Base-by-base conservation (phyloP, 2,888 invertebrate species). In the Meiosimyza decipiens region DNA sequence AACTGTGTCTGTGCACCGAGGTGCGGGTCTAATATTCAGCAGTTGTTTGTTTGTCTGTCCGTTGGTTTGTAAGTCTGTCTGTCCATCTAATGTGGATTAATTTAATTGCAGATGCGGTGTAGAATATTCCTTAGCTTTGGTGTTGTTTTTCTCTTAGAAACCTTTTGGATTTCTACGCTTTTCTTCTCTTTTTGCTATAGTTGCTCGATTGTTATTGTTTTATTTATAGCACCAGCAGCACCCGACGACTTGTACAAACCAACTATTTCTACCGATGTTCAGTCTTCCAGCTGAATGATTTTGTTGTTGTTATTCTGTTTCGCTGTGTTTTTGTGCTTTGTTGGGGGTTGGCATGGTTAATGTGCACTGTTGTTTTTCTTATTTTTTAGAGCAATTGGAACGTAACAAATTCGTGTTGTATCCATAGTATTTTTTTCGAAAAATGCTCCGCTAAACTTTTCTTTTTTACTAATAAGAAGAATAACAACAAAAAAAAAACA, bases 211-310 rank as follows among this genome's bases (percentile, higher is more conserved):
- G 40, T 11, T 67, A 33, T 47, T 18, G 28, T 51, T 65, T 52
- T 16, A 40, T 66, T 50, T 59, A 22, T 18, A 18, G 15, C 16
- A 63, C 22, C 22, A 22, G 22, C 22, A 18, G 15, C 16, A 63
- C 16, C 63, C 16, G 16, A 63, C n/a, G 18, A 55, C 55, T 18
- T 22, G 55, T n/a, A 16, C 18, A 55, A 16, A 15, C 55, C 55
- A 55, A 11, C 51, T 22, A 40, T 50, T 55, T 50, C 49, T 22
- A 49, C 18, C 60, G 33, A 11, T 72, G 72, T 54, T 72, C 68
- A 72, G 54, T 72, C 72, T 72, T 72, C 72, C 72, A 72, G 55
- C 49, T 72, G 62, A 72, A 72, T 62, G 55, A 67, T 72, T 72
- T 72, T 50, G 33, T 49, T 49, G 72, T 60, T 68, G 13, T 49